Base-by-base conservation (phyloP, 2,797 vertebrate genomes). In the Myotis planiceps region DNA sequence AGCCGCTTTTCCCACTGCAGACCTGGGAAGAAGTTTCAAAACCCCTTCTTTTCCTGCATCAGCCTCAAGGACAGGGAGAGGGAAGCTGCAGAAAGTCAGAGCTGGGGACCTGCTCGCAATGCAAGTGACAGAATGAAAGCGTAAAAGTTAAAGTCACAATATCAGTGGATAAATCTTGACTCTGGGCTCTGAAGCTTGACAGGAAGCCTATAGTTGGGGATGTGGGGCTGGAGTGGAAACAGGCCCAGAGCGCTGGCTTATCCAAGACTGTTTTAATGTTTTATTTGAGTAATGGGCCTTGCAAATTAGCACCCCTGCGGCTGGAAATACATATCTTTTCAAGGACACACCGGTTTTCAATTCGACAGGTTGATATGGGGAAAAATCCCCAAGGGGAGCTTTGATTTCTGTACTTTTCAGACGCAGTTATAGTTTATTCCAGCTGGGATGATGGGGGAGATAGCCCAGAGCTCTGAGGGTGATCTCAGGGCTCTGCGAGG, bases 221-320 rank as follows among this genome's bases (percentile, higher is more conserved):
- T 0, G 95, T 92, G 93, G 86, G 53, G 93, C 93, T 84, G 96
- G 90, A 95, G 97, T 95, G 86, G 92, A 94, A 97, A 92, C 60
- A 68, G 93, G 81, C 97, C 16, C 42, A 96, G 88, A 94, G 88
- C 91, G 12, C 87, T 34, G 47, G 83, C 71, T 94, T 95, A 92
- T 51, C 16, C 47, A 87, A 95, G 69, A 92, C 97, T 90, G 97
- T 97, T 98, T 98, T 97, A 98, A 98, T 97, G 98, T 98, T 98
- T 97, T 82, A 4, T 98, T 98, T 99, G 98, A 99, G 98, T 98
- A 98, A 99, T 98, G 98, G 98, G 96, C 98, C 98, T 98, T 98
- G 98, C 98, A 99, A 98, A 98, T 98, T 97, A 99, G 98, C 98
- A 97, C 97, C 98, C 98, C 94, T 49, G 97, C n/a, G 15, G 98